Conservation (phyloP, 2,797 vertebrate genomes). For the Macropodus opercularis region DNA sequence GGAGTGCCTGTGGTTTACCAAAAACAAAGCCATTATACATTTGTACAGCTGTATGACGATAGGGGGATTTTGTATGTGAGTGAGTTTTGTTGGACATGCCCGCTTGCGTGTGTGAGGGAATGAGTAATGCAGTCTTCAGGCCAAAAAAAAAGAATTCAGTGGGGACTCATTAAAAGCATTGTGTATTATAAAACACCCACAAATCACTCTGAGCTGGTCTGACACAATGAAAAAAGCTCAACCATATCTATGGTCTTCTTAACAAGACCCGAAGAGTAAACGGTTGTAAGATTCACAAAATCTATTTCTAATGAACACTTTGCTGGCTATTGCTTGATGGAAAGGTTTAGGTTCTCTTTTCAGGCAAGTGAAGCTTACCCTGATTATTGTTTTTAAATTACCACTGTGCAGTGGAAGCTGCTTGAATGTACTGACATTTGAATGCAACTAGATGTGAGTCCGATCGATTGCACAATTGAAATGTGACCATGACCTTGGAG, state of each 20-base stretch:
- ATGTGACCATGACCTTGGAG: background rate
- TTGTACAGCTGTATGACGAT: slow-evolving; percentile 22
- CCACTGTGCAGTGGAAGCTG: background rate
- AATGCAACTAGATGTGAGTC: slow-evolving; percentile 3
- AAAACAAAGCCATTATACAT: slow-evolving; percentile 71
- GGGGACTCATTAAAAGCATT: slow-evolving; percentile 37
- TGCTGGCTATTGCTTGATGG: background rate
- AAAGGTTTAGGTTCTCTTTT: slow-evolving; percentile 11
- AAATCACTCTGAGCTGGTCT: slow-evolving; percentile 28
- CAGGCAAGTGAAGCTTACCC: background rate
- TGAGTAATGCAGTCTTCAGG: slow-evolving; percentile 50
- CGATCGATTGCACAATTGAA: background rate
- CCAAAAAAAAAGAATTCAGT: slow-evolving; percentile 48
- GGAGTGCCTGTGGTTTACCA: slow-evolving; percentile 45
- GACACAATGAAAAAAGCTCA: slow-evolving; percentile 46
- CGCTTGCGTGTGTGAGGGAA: slow-evolving; percentile 36
- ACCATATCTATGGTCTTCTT: slow-evolving; percentile 20
- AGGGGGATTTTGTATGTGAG: slow-evolving; percentile 50
- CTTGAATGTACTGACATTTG: background rate
- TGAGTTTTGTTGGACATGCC: slow-evolving; percentile 44
- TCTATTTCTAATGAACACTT: background rate
- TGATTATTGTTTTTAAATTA: background rate
- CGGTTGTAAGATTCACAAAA: slow-evolving; percentile 29
- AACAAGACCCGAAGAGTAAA: slow-evolving; percentile 22
- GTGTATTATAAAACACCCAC: slow-evolving; percentile 43